Evolutionary conservation across 2,797 vertebrate species (phyloP), one percentile per base, ranked within the genome.

Genomic region (Trichosurus vulpecula): DNA sequence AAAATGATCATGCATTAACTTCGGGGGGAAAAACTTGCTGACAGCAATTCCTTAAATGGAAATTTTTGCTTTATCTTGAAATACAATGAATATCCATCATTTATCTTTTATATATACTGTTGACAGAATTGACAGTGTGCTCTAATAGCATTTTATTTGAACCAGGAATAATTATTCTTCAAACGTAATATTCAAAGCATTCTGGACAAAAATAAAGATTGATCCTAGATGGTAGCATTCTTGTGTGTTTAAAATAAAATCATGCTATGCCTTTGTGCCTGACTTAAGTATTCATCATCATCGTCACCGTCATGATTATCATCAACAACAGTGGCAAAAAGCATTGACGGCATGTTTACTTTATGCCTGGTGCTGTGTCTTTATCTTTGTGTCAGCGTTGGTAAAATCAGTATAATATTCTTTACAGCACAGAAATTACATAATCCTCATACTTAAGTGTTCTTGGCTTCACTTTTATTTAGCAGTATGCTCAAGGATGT

Each of bases 1-100:
- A 1, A 95, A 91, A 96, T 61, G 14, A 61, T 22, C 35, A 61
- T 12, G 3, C 61, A 90, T 2, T 91, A 53, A 56, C 91, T 94
- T 56, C 13, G 89, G 41, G n/a, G 14, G 52, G 3, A 93, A 91
- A 54, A 90, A 31, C 6, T 90, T n/a, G 52, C 35, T 35, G 66
- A 35, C 53, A 57, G 29, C 51, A 93, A 13, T 89, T 51, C 56
- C 61, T 31, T 90, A 94, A 93, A 92, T 74, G 91, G 90, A 94
- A 22, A 14, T 6, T 81, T 55, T 96, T 95, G 53, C 27, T 6
- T 74, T 94, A 74, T 90, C 31, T 74, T 12, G 2, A 53, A 22
- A 4, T 56, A 96, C n/a, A 74, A 16, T 19, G 6, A 66, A 54
- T 8, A 3, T 87, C 52, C 81, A 27, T 94, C 47, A 52, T 0